A percentile compares a stretch with the other conserved stretches of the same genome.
Evolutionary conservation across 1,140 invertebrate genomes (phyloP).

Genomic region (Calosoma granatense): DNA sequence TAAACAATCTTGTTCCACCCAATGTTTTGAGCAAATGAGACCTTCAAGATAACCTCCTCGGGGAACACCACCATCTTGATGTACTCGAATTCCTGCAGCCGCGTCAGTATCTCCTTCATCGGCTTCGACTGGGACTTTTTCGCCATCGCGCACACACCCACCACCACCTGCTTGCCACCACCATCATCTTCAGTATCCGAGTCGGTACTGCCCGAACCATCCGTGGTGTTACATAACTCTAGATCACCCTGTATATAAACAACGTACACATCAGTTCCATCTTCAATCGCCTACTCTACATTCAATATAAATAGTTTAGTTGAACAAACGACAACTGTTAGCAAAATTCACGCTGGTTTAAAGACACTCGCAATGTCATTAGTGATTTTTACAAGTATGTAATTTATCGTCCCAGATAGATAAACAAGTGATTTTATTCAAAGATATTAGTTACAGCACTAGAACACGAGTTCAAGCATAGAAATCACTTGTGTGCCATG

Average conservation of each 20-base stretch:
- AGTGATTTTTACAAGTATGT: too few species aligned
- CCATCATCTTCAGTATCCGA: slow-evolving; percentile 39
- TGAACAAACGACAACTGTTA: too few species aligned
- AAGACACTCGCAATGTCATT: too few species aligned
- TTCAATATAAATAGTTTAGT: neutral
- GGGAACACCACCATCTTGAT: slow-evolving; percentile 88
- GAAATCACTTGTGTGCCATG: too few species aligned
- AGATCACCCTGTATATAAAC: slow-evolving; percentile 51
- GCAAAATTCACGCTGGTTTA: neutral
- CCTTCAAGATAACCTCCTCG: slow-evolving; percentile 89
- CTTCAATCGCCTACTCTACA: neutral
- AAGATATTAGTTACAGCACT: too few species aligned
- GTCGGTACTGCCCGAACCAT: slow-evolving; percentile 44
- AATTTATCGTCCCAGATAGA: too few species aligned
- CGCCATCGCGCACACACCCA: slow-evolving; percentile 96
- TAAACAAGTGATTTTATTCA: too few species aligned
- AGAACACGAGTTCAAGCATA: too few species aligned
- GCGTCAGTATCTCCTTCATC: slow-evolving; percentile 94
- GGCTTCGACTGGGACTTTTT: slow-evolving; percentile 98
- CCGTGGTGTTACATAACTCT: slow-evolving; percentile 52
- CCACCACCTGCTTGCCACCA: slow-evolving; percentile 75
- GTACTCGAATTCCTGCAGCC: slow-evolving; percentile 92
- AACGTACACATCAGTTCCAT: slow-evolving; percentile 10
- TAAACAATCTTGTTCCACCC: slow-evolving; percentile 21
- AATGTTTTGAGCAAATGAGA: slow-evolving; percentile 14